Base-by-base conservation (phyloP, 2,797 vertebrate species). In the Heteromormyrus szaboi region DNA sequence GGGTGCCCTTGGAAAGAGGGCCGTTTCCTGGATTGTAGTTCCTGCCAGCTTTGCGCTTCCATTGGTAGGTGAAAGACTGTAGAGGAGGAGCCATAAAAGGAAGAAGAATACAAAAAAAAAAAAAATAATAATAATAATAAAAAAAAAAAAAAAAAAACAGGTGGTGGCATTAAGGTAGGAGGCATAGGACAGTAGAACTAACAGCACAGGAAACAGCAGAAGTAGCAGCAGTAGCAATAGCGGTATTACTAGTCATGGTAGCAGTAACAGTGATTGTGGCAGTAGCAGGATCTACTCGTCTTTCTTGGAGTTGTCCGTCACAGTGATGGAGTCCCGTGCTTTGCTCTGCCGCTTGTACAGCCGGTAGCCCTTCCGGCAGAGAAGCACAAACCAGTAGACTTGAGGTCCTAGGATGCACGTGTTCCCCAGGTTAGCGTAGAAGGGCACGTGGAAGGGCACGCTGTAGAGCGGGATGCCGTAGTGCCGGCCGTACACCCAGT, bases 371-470 rank as follows among this genome's bases (percentile, higher is more conserved):
- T 99, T 99, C 89, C 94, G 96, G 94, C 97, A 98, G 72, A 99
- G 97, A 90, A 99, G 96, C 46, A 95, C 89, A 90, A 99, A 99
- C 99, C 99, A 99, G 96, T 99, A 99, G 94, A 99, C 94, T 94
- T 99, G 99, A 0, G 98, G 99, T 1, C 97, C 96, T 90, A 99
- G 95, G 94, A 99, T 98, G 92, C 97, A 93, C 5, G 92, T 92
- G 90, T 96, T 99, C 93, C 97, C 97, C 89, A 99, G 91, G 89
- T 98, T 99, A 95, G 97, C 91, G 90, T 95, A 91, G 87, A 97
- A 93, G 0, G 99, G 96, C 92, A 99, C 97, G 93, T 95, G 96
- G 94, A 97, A 97, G 65, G 98, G 98, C 88, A 98, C 98, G 86
- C 92, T 91, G 94, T 97, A 95, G 2, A 96, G 7, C 0, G 97